Conservation (phyloP, 2,888 invertebrate genomes). For the Entomobrya proxima region DNA sequence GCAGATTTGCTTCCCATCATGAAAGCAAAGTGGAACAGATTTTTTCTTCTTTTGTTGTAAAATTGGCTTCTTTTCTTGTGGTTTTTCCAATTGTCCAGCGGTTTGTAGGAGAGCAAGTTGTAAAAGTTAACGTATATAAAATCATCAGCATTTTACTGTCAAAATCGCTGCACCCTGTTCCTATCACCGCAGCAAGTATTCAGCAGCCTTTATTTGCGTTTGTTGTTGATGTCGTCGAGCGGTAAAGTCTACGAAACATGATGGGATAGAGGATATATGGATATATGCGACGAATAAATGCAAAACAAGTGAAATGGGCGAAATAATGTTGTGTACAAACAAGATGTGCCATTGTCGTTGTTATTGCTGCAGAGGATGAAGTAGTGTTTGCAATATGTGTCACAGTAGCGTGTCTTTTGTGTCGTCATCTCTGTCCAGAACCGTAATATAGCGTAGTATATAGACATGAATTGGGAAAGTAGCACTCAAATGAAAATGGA, state of each 20-base stretch:
- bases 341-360: constrained; percentile 32
- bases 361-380: constrained; percentile 48
- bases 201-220: constrained; percentile 9
- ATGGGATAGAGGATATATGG: neutral
- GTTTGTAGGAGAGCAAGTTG: neutral
- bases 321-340: constrained; percentile 54
- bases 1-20: constrained; percentile 40
- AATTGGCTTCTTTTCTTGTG: constrained; percentile 51
- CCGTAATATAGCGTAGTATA: constrained; percentile 8
- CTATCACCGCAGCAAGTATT: neutral
- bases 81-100: constrained; percentile 31
- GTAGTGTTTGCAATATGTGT: constrained; percentile 56
- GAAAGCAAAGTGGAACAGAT: constrained; percentile 53
- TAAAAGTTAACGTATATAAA: neutral
- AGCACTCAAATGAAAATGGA: neutral
- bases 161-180: neutral
- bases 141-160: constrained; percentile 7
- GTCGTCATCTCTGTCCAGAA: constrained; percentile 50
- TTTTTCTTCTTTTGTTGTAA: constrained; percentile 47
- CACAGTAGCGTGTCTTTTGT: constrained; percentile 52
- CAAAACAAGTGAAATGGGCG: constrained; percentile 45
- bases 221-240: no score
- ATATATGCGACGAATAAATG: constrained; percentile 29
- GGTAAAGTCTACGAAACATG: no score
- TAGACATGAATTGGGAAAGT: neutral